Evolutionary conservation across 2,113 vertebrate genomes (phyloP), one percentile per base, ranked within the genome.

Genomic region (Corythornis vintsioides): DNA sequence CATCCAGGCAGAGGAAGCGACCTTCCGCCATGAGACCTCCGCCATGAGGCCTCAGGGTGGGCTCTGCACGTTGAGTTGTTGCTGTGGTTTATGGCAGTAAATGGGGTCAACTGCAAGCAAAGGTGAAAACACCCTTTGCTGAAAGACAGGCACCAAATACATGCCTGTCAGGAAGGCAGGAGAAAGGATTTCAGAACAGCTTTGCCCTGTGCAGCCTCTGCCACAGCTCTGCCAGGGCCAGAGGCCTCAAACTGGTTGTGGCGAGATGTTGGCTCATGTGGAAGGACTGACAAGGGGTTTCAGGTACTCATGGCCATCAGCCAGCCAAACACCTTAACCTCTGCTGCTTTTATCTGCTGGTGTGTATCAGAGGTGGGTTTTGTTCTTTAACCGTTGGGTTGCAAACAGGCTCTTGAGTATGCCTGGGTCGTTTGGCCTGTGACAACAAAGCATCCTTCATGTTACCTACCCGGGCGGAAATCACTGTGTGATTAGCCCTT

Each of bases 61-160:
- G 52, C 67, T 59, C 24, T 55, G 4, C 13, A 21, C 5, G 2
- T n/a, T 4, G 2, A 17, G 48, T 33, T 0, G 0, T 19, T 42
- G 61, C 40, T 64, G 25, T 28, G 66, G 15, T 73, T 82, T 66
- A 10, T 3, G 7, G 20, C 21, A 75, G 38, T 17, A 76, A 74
- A 17, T 15, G 25, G 21, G 15, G 4, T 57, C 10, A 43, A 31
- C 43, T 57, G 35, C 5, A 1, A 57, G 66, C 24, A 45, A 26
- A 50, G 24, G 29, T 45, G 29, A 19, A 72, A 43, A 45, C 11
- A 15, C 28, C 21, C 72, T 61, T 77, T 90, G 47, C 31, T 56
- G 61, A 38, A 74, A 47, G 48, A 38, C 66, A 59, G 26, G 42
- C 40, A 17, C 18, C 2, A 2, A 31, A 17, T 45, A 13, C 4